These are phyloP conservation scores for Troides helena DNA, from an alignment of 2,888 invertebrate species.

Conservation along the genomic window DNA sequence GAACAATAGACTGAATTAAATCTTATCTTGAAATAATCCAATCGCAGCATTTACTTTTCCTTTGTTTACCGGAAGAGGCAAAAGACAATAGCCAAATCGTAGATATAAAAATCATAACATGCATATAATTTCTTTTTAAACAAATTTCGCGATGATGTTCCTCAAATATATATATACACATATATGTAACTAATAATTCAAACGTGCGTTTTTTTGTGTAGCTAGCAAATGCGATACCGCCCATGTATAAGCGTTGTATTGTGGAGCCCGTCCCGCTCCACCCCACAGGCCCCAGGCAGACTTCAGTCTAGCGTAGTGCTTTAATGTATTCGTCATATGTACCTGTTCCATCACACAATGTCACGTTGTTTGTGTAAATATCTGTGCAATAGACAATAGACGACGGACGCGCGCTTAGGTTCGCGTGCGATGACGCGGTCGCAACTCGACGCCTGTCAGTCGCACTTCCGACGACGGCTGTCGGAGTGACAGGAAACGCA, in stretches of 20 bases:
- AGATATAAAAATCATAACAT: not conserved
- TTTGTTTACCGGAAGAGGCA: not conserved
- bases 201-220: not conserved
- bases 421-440: not conserved
- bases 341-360: slow-evolving; percentile 44
- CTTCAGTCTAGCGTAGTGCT: not conserved
- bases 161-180: not conserved
- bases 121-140: not conserved
- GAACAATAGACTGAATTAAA: not conserved
- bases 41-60: not conserved
- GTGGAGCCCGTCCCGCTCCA: not conserved
- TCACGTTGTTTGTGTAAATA: slow-evolving; percentile 35
- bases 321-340: slow-evolving; percentile 44
- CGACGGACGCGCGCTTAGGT: not conserved
- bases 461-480: too few species aligned
- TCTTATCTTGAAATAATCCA: not conserved
- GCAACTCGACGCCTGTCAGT: too few species aligned
- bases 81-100: too few species aligned
- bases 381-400: slow-evolving; percentile 37
- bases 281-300: not conserved
- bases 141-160: not conserved
- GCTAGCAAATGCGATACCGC: slow-evolving; percentile 22
- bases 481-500: too few species aligned
- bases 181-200: too few species aligned
- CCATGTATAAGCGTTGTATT: slow-evolving; percentile 7